A percentile compares a stretch with the other conserved stretches of the same genome.
Conservation (phyloP, 2,797 vertebrate species). For the Myotis findleyi region DNA sequence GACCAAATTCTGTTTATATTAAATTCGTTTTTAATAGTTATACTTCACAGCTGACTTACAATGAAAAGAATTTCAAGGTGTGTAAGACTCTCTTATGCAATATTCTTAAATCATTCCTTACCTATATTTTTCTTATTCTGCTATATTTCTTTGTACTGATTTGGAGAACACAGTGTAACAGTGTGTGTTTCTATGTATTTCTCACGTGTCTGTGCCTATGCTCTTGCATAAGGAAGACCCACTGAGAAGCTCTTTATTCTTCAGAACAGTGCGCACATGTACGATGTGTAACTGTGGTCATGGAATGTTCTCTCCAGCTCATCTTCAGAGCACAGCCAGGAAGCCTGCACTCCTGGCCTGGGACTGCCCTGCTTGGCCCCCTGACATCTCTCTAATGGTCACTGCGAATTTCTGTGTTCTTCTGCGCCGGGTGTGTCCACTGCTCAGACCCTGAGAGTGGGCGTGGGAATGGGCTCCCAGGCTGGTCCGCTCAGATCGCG, state of each 20-base stretch:
- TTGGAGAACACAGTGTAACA: background rate
- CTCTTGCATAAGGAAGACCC: background rate
- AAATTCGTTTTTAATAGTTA: background rate
- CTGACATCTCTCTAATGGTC: background rate
- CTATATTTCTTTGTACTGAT: background rate
- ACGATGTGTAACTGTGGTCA: too few species aligned
- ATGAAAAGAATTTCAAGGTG: background rate
- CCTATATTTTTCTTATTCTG: background rate
- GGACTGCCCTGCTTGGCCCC: background rate
- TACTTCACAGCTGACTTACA: background rate
- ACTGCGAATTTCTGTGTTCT: background rate
- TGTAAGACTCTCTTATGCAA: background rate
- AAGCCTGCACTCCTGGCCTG: background rate
- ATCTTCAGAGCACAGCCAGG: background rate
- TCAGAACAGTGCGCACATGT: background rate
- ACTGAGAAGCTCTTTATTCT: background rate
- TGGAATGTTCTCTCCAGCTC: background rate
- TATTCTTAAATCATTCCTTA: background rate
- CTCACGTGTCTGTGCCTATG: background rate
- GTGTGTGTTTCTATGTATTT: background rate
- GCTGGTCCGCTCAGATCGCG: background rate
- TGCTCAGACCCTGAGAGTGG: background rate
- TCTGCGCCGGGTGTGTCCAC: accelerated
- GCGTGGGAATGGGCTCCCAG: background rate
- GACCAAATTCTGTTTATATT: background rate